These are phyloP conservation scores for Forpus xanthops DNA, from an alignment of 2,797 vertebrate species.

Conservation along the genomic window DNA sequence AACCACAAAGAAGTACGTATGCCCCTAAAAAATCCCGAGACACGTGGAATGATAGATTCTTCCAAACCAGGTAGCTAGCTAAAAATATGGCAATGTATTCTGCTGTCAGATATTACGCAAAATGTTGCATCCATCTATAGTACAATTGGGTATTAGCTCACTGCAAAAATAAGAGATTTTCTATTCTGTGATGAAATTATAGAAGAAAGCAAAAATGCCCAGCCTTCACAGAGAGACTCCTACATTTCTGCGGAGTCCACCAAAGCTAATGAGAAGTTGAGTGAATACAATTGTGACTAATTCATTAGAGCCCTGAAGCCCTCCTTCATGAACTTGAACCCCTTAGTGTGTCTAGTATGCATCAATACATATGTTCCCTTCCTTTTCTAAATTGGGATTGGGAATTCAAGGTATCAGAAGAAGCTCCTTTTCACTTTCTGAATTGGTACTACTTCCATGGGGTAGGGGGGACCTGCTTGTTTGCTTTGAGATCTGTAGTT, in stretches of 20 bases:
- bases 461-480: fast-evolving
- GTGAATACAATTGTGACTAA: neutral
- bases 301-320: neutral
- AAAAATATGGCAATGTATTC: neutral
- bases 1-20: neutral
- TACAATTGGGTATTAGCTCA: neutral
- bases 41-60: neutral
- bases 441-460: neutral
- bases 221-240: neutral
- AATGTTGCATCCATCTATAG: neutral
- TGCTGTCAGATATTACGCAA: neutral
- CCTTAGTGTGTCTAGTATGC: neutral
- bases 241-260: neutral
- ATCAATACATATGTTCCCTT: neutral
- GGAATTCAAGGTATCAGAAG: neutral
- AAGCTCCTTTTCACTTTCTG: neutral
- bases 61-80: neutral
- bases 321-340: neutral
- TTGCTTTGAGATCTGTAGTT: neutral
- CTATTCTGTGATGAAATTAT: neutral
- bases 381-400: neutral
- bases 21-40: neutral
- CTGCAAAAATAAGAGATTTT: neutral
- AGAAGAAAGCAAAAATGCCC: neutral
- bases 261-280: neutral